phyloP scores from a whole-genome alignment of 2,888 invertebrate genomes.

The Xylota segnis region DNA sequence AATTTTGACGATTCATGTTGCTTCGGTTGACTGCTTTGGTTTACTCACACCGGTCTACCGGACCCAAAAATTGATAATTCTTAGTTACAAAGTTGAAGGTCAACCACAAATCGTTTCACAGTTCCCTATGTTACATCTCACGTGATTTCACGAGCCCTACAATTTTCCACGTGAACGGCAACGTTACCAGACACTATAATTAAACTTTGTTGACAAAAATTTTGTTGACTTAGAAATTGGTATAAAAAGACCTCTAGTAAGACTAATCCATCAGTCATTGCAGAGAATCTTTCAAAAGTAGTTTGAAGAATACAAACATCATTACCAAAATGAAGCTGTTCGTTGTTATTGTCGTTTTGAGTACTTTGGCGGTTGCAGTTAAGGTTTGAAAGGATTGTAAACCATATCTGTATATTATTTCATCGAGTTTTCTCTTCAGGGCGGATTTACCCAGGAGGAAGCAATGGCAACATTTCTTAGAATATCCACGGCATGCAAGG shows the following conservation, averaged over 20 bases:
- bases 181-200: not conserved
- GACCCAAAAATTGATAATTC: not conserved
- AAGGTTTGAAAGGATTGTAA: not conserved
- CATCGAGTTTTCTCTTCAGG: not conserved
- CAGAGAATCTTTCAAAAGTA: not conserved
- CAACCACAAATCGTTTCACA: not conserved
- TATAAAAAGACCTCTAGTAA: conserved; percentile 9
- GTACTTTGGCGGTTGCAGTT: conserved; percentile 17
- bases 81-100: not conserved
- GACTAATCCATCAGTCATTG: conserved; percentile 3
- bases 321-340: not conserved
- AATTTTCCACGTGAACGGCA: conserved; percentile 35
- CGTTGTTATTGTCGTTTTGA: not conserved
- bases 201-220: not conserved
- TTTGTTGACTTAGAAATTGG: not conserved
- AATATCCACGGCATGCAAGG: conserved; percentile 79
- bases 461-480: conserved; percentile 77
- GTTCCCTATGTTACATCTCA: not conserved
- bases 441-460: conserved; percentile 78
- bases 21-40: no score
- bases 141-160: conserved; percentile 15
- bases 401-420: not conserved
- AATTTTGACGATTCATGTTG: no score
- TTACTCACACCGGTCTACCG: not conserved
- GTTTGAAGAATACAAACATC: not conserved